Evolutionary conservation across 2,888 invertebrate genomes (phyloP), one percentile per base, ranked within the genome.

Genomic region (Andrena chrysosceles): DNA sequence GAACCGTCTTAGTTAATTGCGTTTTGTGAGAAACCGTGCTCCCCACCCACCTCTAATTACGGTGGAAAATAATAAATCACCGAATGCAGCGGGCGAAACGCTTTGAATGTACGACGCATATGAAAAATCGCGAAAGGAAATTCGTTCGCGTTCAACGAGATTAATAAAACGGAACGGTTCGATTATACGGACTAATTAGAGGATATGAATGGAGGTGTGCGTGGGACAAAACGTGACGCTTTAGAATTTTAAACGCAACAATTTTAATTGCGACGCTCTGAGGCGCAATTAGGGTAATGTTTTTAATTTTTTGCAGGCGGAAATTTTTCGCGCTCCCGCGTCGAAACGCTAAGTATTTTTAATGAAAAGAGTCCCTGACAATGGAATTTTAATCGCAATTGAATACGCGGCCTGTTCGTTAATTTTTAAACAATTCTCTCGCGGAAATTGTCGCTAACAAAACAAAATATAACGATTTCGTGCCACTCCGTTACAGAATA

Each of bases 241-340:
- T 80, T 80, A 35, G 67, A 80, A 81, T 81, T 81, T 80, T 63
- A 60, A 72, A 68, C 63, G 81, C 81, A 79, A 80, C 80, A 56
- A 80, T 81, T 81, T 81, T 81, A 81, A 81, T 81, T 81, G 72
- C 72, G 33, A 67, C 81, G 71, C 81, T 72, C 81, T 63, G 72
- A n/a, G 68, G 63, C 81, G 62, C 81, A 81, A 81, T 81, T 81
- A 71, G 80, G 48, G 80, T 81, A 81, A 81, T 81, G 81, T 71
- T 81, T 81, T 81, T 80, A 80, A 81, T 80, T 80, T 80, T 80
- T 72, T 26, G 10, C 67, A 48, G 54, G 33, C 64, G 80, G 67
- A 79, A 79, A 80, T 79, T 81, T 79, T 63, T 63, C 72, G 35
- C 81, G 2, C 35, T 63, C 13, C n/a, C 2, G 5, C 59, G 52